These are phyloP conservation scores for Drosophila cardini DNA, from an alignment of 1,140 invertebrate species.

Conservation along the genomic window DNA sequence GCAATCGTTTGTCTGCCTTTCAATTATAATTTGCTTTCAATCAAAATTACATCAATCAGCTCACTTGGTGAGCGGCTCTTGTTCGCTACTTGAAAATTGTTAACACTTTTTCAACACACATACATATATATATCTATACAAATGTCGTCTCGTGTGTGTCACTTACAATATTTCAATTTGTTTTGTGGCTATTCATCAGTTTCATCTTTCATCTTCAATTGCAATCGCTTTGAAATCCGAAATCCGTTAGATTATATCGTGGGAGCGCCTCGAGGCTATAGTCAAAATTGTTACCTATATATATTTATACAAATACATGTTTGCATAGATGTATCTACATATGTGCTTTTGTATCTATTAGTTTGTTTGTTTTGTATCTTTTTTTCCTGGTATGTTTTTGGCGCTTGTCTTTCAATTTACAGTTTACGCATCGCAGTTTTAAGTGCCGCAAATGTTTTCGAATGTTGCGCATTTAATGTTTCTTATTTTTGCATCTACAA, in stretches of 20 bases:
- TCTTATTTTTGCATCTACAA: conserved; percentile 21
- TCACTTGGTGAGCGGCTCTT: conserved; percentile 27
- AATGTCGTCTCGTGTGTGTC: conserved; percentile 13
- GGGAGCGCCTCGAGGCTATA: conserved; percentile 66
- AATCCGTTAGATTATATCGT: conserved; percentile 60
- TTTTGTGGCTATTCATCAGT: conserved; percentile 19
- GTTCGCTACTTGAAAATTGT: conserved; percentile 36
- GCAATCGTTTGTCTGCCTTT: conserved; percentile 50
- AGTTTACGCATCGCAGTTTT: conserved; percentile 18
- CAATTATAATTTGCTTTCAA: conserved; percentile 37
- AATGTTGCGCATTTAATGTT: conserved; percentile 16
- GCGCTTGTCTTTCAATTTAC: conserved; percentile 54
- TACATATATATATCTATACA: background rate
- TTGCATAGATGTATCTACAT: background rate
- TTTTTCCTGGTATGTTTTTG: conserved; percentile 19
- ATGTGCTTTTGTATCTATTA: background rate
- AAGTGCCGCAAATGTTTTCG: conserved; percentile 43
- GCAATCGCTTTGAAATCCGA: conserved; percentile 35
- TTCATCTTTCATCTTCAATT: conserved; percentile 67
- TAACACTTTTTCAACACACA: conserved; percentile 21
- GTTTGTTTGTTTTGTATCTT: conserved; percentile 19
- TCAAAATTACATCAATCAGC: conserved; percentile 69
- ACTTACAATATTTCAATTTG: conserved; percentile 26
- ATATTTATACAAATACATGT: background rate
- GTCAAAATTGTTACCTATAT: conserved; percentile 35